Evolutionary conservation across 1,140 invertebrate genomes (phyloP).

Genomic region (Bombus affinis): DNA sequence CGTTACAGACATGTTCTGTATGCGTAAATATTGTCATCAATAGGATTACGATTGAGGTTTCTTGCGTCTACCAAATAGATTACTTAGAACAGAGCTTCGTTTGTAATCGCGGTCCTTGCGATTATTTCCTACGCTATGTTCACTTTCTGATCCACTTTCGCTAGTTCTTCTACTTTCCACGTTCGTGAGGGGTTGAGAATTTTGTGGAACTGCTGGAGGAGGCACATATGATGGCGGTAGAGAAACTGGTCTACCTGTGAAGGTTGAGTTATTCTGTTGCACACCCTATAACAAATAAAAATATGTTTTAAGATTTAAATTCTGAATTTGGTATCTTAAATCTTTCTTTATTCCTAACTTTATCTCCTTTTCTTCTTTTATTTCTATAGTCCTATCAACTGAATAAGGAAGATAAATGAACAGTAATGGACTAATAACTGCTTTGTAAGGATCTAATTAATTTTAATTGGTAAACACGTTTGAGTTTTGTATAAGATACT

Average conservation of each 20-base stretch:
- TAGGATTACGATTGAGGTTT: slow-evolving; percentile 78
- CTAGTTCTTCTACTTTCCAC: slow-evolving; percentile 77
- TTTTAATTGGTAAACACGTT: not conserved
- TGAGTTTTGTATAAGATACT: not conserved
- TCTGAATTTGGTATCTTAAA: not conserved
- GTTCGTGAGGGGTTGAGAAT: slow-evolving; percentile 69
- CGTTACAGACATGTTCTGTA: slow-evolving; percentile 13
- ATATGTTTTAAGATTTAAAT: not conserved
- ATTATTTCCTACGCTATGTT: slow-evolving; percentile 76
- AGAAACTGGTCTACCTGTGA: slow-evolving; percentile 78
- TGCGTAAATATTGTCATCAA: slow-evolving; percentile 7
- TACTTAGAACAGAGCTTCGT: slow-evolving; percentile 80
- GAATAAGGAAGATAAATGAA: not conserved
- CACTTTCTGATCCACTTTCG: slow-evolving; percentile 82
- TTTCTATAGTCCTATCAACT: not conserved
- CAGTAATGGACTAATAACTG: not conserved
- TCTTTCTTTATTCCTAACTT: not conserved
- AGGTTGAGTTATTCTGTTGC: slow-evolving; percentile 74
- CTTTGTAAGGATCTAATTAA: not conserved
- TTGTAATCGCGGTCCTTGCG: slow-evolving; percentile 81
- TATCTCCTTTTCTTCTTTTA: not conserved
- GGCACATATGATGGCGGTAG: slow-evolving; percentile 80
- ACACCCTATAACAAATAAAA: slow-evolving; percentile 61
- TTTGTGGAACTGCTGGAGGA: slow-evolving; percentile 75
- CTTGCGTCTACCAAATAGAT: slow-evolving; percentile 80